These are phyloP conservation scores for Gorsachius magnificus DNA, from an alignment of 2,797 vertebrate genomes.

Conservation along the genomic window DNA sequence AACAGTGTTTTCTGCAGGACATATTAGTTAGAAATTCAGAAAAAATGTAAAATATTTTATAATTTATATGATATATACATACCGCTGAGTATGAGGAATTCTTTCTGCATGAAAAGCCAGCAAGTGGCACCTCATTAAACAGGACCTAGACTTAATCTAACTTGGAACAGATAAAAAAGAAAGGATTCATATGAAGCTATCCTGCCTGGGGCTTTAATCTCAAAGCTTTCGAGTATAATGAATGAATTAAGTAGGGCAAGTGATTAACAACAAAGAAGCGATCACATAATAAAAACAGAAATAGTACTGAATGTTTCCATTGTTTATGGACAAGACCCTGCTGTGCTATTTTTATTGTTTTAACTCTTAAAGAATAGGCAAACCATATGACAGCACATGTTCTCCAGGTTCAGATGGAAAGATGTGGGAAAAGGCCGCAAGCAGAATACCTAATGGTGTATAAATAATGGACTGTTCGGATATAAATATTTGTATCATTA, in stretches of 20 bases:
- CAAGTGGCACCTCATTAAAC: slow-evolving; percentile 83
- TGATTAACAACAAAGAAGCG: slow-evolving; percentile 79
- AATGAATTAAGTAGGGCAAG: slow-evolving; percentile 79
- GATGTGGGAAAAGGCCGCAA: neutral
- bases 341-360: slow-evolving; percentile 50
- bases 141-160: slow-evolving; percentile 80
- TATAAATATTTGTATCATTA: slow-evolving; percentile 58
- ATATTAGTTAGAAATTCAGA: slow-evolving; percentile 70
- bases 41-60: slow-evolving; percentile 72
- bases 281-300: slow-evolving; percentile 73
- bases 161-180: slow-evolving; percentile 76
- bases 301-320: slow-evolving; percentile 69
- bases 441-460: slow-evolving; percentile 40
- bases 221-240: slow-evolving; percentile 75
- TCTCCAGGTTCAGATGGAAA: slow-evolving; percentile 17
- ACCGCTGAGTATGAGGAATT: slow-evolving; percentile 75
- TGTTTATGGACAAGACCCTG: slow-evolving; percentile 64
- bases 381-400: neutral
- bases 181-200: slow-evolving; percentile 75
- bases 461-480: neutral
- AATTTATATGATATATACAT: slow-evolving; percentile 78
- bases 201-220: slow-evolving; percentile 77
- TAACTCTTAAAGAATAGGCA: slow-evolving; percentile 46
- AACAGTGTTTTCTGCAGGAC: slow-evolving; percentile 74
- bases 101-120: slow-evolving; percentile 77